Percentiles rank a stretch among this genome's conserved stretches.
Evolutionary conservation across 37 sponge, comb jelly and placozoan species (phyloP).

Genomic region (Eunapius fragilis): DNA sequence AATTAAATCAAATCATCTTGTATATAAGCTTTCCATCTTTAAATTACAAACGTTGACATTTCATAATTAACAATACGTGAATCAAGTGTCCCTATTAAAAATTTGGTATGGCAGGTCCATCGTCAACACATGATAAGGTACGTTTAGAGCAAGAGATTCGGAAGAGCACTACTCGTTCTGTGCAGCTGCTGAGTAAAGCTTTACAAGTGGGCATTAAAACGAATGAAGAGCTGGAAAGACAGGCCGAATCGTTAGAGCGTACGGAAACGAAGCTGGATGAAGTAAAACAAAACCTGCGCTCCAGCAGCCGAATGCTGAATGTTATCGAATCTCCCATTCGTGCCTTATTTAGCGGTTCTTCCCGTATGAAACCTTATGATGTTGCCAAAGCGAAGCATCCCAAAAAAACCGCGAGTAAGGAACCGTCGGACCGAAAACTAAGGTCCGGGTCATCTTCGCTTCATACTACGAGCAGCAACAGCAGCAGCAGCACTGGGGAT

Average conservation of each 20-base stretch:
- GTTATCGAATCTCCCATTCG: slow-evolving; percentile 63
- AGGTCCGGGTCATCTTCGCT: neutral
- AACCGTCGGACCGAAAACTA: neutral
- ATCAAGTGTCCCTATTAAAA: too few species aligned
- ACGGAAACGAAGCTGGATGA: slow-evolving; percentile 49
- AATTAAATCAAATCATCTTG: too few species aligned
- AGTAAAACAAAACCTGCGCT: slow-evolving; percentile 50
- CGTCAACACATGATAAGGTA: too few species aligned
- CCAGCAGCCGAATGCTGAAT: slow-evolving; percentile 42
- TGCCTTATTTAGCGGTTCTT: slow-evolving; percentile 44
- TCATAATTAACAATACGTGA: too few species aligned
- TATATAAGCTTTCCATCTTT: too few species aligned
- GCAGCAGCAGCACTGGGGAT: slow-evolving; percentile 50
- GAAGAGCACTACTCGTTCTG: neutral
- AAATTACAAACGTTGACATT: too few species aligned
- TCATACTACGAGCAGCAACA: neutral
- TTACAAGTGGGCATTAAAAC: slow-evolving; percentile 49
- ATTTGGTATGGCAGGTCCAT: too few species aligned
- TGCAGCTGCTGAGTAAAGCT: slow-evolving; percentile 39
- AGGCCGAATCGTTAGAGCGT: slow-evolving; percentile 58
- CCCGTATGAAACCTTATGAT: slow-evolving; percentile 24
- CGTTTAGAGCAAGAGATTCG: too few species aligned
- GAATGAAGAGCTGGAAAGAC: slow-evolving; percentile 50
- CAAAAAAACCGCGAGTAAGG: neutral
- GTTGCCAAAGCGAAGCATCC: slow-evolving; percentile 28